Conservation (phyloP, 2,113 vertebrate species). For the Nothoprocta pentlandii region DNA sequence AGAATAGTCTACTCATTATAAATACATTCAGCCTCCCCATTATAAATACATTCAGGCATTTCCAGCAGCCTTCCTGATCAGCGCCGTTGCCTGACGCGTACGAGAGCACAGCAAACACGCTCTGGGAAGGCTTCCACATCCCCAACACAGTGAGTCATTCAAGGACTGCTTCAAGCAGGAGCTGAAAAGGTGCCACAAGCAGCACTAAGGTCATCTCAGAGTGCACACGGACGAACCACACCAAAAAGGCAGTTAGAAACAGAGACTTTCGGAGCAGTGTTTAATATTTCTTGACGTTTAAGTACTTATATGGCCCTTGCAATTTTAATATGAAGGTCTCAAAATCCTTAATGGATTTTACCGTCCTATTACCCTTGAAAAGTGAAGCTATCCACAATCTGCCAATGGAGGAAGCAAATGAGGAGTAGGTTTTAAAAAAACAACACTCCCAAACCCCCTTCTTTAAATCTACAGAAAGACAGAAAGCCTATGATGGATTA, state of each 20-base stretch:
- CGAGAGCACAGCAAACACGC: background rate
- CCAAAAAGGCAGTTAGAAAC: background rate
- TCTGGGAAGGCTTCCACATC: constrained; percentile 19
- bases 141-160: constrained; percentile 29
- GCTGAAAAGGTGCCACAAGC: constrained; percentile 23
- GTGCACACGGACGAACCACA: background rate
- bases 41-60: background rate
- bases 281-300: constrained; percentile 12
- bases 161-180: constrained; percentile 28
- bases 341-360: constrained; percentile 8
- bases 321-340: background rate
- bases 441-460: background rate
- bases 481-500: background rate
- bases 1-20: background rate
- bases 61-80: background rate
- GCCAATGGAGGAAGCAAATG: background rate
- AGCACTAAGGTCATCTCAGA: background rate
- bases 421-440: background rate
- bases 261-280: background rate
- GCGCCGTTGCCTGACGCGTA: background rate
- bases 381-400: background rate
- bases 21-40: background rate
- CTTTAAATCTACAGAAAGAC: background rate
- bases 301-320: background rate
- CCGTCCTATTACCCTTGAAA: background rate